Evolutionary conservation across 2,888 invertebrate species (phyloP), one percentile per base, ranked within the genome.

Genomic region (Andrena chrysosceles): DNA sequence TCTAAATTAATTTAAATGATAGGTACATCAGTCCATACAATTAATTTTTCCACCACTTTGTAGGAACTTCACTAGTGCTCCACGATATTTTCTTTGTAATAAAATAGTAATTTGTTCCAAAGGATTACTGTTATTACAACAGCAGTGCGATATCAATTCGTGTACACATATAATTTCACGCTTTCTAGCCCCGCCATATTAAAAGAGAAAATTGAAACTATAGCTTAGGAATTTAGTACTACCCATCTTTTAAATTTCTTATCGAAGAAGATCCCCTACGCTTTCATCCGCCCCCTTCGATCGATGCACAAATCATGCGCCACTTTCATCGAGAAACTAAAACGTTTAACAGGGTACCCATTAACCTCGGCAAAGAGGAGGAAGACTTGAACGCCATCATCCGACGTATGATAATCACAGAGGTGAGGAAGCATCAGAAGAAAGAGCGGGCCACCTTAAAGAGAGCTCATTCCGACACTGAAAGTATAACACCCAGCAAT

Each of bases 401-500:
- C 56, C 86, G 77, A 33, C 77, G 79, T 0, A 79, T 86, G 72
- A 80, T 87, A 59, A 77, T 75, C 20, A 23, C 33, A 4, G 87
- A 88, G 56, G 52, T 87, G 31, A 80, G 49, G 60, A 86, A 67
- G 31, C 75, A 82, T 60, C 74, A 76, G 2, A 81, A 74, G 23
- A 86, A 68, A 35, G 70, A 79, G 20, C 69, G 59, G 59, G 33
- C 60, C 8, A 42, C 56, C 7, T 20, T 83, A 26, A 87, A 74
- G 59, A 84, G 77, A 31, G 68, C 82, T 1, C 69, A 73, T 29
- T 87, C 85, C 20, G 87, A 87, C n/a, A 80, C 76, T 0, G 77
- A 77, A 3, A 84, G 35, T 52, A 8, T 70, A 26, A 13, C 62
- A 6, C 6, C 63, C 16, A 69, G 52, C 7, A 81, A 56, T 0